Conservation (phyloP, 2,888 invertebrate species). For the Altica lythri region DNA sequence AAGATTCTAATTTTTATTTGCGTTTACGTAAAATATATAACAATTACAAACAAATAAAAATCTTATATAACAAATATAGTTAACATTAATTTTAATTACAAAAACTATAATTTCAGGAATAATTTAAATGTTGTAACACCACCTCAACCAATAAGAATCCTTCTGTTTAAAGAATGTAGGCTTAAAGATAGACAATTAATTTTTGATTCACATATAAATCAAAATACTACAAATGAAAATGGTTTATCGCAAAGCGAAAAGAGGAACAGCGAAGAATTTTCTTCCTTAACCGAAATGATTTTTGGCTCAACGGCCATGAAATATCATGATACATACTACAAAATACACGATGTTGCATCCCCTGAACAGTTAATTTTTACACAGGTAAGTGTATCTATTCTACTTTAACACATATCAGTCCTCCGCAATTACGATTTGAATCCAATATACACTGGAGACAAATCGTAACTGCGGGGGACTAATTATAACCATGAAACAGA, state of each 20-base stretch:
- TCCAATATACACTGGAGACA: no score
- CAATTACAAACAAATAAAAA: no score
- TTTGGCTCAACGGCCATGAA: constrained; percentile 91
- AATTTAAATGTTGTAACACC: constrained; percentile 2
- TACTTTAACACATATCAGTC: no score
- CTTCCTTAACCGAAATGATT: constrained; percentile 85
- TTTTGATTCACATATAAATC: constrained; percentile 80
- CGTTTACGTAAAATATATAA: no score
- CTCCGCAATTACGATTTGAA: no score
- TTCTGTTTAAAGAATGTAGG: constrained; percentile 86
- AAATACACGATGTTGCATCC: constrained; percentile 70
- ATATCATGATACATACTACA: constrained; percentile 83
- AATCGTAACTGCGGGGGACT: no score
- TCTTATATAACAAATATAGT: no score
- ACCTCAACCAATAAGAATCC: constrained; percentile 74
- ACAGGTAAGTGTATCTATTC: constrained; percentile 56
- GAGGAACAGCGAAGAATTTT: constrained; percentile 63
- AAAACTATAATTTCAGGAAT: constrained; percentile 8
- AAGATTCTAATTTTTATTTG: no score
- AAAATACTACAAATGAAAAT: constrained; percentile 52
- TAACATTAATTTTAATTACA: no score
- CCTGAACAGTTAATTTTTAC: constrained; percentile 55
- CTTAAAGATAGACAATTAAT: constrained; percentile 78
- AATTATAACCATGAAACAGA: no score
- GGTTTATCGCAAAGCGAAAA: constrained; percentile 60